These are phyloP conservation scores for Arvicanthis niloticus DNA, from an alignment of 2,113 vertebrate species.

Conservation along the genomic window DNA sequence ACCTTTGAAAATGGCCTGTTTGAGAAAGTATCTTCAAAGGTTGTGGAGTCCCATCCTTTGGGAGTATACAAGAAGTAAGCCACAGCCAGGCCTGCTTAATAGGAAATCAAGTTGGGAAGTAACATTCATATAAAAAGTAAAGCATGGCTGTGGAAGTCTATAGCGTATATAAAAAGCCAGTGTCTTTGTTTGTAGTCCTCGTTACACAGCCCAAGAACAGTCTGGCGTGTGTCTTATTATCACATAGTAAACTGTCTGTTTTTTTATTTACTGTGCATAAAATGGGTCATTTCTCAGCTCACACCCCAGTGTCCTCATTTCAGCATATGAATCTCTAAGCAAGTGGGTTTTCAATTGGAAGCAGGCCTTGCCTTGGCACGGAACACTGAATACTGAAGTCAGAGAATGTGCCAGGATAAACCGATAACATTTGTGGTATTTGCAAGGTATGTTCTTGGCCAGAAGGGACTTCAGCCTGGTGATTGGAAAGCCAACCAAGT, in stretches of 20 bases:
- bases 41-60: not conserved
- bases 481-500: conserved; percentile 26
- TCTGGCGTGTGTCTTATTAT: conserved; percentile 5
- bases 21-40: conserved; percentile 53
- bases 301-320: conserved; percentile 13
- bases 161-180: not conserved
- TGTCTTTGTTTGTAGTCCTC: conserved; percentile 47
- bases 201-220: not conserved
- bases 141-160: not conserved
- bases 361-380: conserved; percentile 61
- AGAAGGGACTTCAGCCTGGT: conserved; percentile 13
- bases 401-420: conserved; percentile 71
- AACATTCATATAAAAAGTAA: conserved; percentile 53
- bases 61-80: conserved; percentile 10
- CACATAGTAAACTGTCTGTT: not conserved
- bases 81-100: conserved; percentile 8
- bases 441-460: conserved; percentile 70
- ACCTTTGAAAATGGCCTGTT: not conserved
- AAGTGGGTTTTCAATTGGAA: conserved; percentile 76
- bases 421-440: conserved; percentile 52
- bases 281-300: conserved; percentile 36
- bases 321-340: conserved; percentile 2
- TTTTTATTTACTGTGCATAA: conserved; percentile 54
- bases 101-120: conserved; percentile 14
- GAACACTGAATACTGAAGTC: conserved; percentile 32